A percentile compares a stretch with the other conserved stretches of the same genome.
phyloP scores from a whole-genome alignment of 2,888 invertebrate species.

The Xanthia icteritia region DNA sequence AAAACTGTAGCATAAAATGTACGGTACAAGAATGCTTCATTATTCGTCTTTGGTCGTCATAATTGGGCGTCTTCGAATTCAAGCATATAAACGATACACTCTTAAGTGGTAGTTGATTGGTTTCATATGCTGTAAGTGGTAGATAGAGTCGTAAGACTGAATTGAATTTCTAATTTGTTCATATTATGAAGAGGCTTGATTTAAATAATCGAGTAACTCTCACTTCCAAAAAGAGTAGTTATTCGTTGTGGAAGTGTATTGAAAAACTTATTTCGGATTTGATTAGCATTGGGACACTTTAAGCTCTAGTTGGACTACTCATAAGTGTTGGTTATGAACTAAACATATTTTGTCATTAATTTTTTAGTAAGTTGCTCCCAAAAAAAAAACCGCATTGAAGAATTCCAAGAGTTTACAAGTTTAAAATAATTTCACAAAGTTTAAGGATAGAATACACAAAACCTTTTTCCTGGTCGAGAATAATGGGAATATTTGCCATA shows the following conservation, averaged over 20 bases:
- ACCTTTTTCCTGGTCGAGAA: constrained; percentile 5
- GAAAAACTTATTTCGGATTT: neutral
- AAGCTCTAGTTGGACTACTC: neutral
- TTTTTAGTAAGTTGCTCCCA: too few species aligned
- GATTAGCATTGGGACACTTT: neutral
- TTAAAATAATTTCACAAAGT: neutral
- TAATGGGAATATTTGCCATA: neutral
- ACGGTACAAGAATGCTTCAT: constrained; percentile 33
- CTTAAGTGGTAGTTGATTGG: constrained; percentile 46
- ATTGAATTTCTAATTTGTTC: constrained; percentile 35
- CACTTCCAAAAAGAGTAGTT: neutral
- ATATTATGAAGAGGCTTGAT: constrained; percentile 6
- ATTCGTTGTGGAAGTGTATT: neutral
- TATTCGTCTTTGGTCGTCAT: constrained; percentile 28
- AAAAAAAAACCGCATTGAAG: neutral
- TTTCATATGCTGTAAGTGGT: constrained; percentile 44
- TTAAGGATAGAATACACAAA: neutral
- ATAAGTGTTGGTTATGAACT: neutral
- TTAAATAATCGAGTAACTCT: neutral
- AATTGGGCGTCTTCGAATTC: constrained; percentile 38
- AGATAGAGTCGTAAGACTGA: constrained; percentile 31
- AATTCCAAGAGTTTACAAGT: neutral
- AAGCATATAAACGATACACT: constrained; percentile 29
- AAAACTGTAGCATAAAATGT: neutral
- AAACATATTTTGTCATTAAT: neutral